Percentiles rank a stretch among this genome's conserved stretches.
Evolutionary conservation across 2,113 vertebrate species (phyloP).

Genomic region (Poecile atricapillus): DNA sequence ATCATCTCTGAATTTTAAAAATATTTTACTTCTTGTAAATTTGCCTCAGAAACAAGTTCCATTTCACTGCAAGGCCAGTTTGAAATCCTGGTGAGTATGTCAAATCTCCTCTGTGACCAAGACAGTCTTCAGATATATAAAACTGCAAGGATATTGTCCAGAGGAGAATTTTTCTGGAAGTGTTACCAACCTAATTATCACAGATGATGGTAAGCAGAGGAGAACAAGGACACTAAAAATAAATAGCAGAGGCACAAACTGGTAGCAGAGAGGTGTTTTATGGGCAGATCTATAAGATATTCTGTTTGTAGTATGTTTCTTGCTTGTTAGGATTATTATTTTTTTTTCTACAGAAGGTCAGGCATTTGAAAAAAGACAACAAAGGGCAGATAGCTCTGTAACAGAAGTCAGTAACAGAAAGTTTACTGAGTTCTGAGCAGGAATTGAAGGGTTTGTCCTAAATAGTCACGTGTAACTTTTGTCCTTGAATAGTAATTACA

Average conservation of each 20-base stretch:
- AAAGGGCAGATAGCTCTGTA: neutral
- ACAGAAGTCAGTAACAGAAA: neutral
- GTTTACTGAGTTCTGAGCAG: neutral
- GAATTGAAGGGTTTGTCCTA: neutral
- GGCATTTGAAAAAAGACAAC: neutral
- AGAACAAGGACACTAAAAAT: neutral
- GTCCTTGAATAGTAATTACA: slow-evolving; percentile 16
- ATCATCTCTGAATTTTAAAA: neutral
- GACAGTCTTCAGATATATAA: neutral
- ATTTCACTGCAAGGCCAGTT: neutral
- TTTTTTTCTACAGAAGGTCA: neutral
- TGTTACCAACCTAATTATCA: neutral
- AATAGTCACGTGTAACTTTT: neutral
- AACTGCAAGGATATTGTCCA: neutral
- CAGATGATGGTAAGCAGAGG: neutral
- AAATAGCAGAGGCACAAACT: neutral
- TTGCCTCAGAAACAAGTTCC: neutral
- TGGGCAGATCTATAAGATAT: neutral
- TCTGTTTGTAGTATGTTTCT: neutral
- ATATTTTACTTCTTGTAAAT: neutral
- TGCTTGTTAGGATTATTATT: neutral
- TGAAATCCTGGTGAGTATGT: neutral
- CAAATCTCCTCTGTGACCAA: neutral
- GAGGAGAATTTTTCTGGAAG: neutral
- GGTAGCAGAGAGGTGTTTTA: neutral